Percentiles rank a stretch among this genome's conserved stretches.
Evolutionary conservation across 2,797 vertebrate species (phyloP).

Genomic region (Salmo trutta): DNA sequence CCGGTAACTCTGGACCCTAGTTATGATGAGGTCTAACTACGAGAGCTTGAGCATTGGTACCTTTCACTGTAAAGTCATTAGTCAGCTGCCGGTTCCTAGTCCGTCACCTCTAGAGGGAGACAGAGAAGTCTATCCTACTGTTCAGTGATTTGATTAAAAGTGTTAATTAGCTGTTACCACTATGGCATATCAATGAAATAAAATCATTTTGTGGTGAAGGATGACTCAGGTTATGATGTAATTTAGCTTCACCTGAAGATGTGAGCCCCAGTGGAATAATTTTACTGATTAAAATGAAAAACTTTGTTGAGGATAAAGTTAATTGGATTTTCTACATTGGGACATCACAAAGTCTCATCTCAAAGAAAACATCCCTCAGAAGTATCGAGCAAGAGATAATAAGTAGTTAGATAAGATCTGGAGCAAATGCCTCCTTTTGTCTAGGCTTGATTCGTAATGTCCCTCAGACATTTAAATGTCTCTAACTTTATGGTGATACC

Average conservation of each 20-base stretch:
- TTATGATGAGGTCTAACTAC: neutral
- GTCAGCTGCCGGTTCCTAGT: neutral
- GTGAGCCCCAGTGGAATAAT: neutral
- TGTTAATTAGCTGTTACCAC: neutral
- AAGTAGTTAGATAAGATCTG: too few species aligned
- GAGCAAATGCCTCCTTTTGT: neutral
- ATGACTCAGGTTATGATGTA: neutral
- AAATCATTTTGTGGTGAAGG: neutral
- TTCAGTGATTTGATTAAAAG: neutral
- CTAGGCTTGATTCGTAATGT: neutral
- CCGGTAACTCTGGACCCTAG: neutral
- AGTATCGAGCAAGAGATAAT: too few species aligned
- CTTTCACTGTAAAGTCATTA: neutral
- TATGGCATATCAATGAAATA: neutral
- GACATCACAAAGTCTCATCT: too few species aligned
- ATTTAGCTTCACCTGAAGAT: constrained; percentile 1
- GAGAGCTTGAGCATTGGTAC: neutral
- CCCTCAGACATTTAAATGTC: neutral
- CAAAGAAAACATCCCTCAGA: too few species aligned
- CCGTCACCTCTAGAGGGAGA: neutral
- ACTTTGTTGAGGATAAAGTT: constrained; percentile 6
- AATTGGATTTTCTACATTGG: constrained; percentile 30
- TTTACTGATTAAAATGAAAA: neutral
- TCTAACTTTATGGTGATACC: neutral
- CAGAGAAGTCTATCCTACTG: neutral